Conservation (phyloP, 2,113 vertebrate genomes). For the Garra rufa region DNA sequence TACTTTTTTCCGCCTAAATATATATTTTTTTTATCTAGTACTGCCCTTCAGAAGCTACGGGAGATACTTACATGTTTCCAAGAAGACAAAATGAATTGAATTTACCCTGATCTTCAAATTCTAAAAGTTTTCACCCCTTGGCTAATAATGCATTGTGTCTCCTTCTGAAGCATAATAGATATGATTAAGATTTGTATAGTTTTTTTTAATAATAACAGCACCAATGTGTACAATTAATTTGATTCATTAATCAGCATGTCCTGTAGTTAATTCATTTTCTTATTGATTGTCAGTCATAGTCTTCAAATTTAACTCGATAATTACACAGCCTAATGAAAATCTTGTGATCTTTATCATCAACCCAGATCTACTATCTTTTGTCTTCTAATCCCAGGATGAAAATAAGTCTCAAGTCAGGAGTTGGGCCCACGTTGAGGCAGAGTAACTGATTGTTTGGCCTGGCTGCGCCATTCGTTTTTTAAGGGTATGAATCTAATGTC, state of each 20-base stretch:
- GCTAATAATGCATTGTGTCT: too few relatives aligned
- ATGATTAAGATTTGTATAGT: too few relatives aligned
- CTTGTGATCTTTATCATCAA: background rate
- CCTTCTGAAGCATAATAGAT: too few relatives aligned
- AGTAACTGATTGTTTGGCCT: constrained; percentile 40
- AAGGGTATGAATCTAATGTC: constrained; percentile 34
- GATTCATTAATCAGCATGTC: background rate
- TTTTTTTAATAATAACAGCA: background rate
- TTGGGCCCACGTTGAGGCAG: background rate
- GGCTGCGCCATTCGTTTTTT: constrained; percentile 52
- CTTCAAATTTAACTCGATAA: background rate
- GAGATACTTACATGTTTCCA: too few relatives aligned
- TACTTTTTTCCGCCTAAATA: too few relatives aligned
- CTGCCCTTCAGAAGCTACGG: too few relatives aligned
- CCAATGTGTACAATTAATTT: background rate
- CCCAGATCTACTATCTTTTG: background rate
- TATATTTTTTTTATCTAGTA: too few relatives aligned
- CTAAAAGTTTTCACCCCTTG: too few relatives aligned
- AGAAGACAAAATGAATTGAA: too few relatives aligned
- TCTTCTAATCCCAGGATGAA: constrained; percentile 10
- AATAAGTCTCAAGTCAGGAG: background rate
- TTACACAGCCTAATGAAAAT: background rate
- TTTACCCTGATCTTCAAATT: too few relatives aligned
- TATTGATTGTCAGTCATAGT: background rate
- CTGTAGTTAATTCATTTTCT: background rate